These are phyloP conservation scores for Amblyraja radiata DNA, from an alignment of 2,797 vertebrate species.

Conservation along the genomic window DNA sequence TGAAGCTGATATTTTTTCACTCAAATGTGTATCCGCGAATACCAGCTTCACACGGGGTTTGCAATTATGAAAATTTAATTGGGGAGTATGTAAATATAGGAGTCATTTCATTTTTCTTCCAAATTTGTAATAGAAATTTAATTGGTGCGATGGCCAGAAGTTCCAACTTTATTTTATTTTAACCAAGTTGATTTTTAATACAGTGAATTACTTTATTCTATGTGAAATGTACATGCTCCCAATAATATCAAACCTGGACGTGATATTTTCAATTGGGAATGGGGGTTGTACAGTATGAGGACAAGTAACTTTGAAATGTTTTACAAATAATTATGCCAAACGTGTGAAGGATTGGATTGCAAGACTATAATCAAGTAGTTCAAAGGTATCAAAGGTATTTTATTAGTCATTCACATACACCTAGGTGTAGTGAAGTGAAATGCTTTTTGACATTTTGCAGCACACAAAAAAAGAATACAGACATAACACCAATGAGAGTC, in stretches of 20 bases:
- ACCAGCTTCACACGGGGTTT: background rate
- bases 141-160: constrained; percentile 67
- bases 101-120: constrained; percentile 73
- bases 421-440: no score
- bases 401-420: no score
- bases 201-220: constrained; percentile 62
- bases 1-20: background rate
- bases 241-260: background rate
- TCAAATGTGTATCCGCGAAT: background rate
- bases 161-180: constrained; percentile 68
- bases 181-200: constrained; percentile 63
- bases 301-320: background rate
- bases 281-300: background rate
- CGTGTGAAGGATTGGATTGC: background rate
- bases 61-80: constrained; percentile 41
- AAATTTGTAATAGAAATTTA: constrained; percentile 73
- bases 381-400: no score
- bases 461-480: no score
- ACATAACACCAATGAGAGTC: no score
- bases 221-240: background rate
- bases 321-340: background rate
- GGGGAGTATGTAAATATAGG: constrained; percentile 67
- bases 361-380: background rate
- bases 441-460: no score
- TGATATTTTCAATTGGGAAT: background rate